Conservation (phyloP, 2,797 vertebrate species). For the Tangara arthus region DNA sequence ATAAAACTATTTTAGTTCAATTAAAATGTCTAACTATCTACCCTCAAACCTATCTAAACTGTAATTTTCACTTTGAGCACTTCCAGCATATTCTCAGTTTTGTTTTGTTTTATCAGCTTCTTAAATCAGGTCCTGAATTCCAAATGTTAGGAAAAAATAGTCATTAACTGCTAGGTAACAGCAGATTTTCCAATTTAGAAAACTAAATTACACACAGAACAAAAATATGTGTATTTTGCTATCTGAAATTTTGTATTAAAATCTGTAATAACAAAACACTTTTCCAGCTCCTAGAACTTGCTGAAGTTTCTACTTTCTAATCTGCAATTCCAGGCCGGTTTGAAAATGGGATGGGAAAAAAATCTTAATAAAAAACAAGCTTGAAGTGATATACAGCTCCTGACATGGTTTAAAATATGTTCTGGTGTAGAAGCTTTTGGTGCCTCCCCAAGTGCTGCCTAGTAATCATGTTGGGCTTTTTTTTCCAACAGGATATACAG, state of each 20-base stretch:
- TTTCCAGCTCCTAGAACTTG: background rate
- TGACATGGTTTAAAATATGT: background rate
- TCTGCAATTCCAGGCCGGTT: background rate
- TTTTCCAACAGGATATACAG: background rate
- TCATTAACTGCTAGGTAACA: constrained; percentile 75
- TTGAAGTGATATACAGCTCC: background rate
- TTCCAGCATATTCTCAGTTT: constrained; percentile 64
- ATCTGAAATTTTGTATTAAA: constrained; percentile 58
- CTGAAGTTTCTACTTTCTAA: background rate
- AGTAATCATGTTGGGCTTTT: background rate
- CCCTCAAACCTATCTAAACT: constrained; percentile 73
- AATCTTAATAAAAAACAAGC: background rate
- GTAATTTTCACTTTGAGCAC: constrained; percentile 71
- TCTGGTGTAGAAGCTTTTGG: background rate
- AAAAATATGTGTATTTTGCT: constrained; percentile 40
- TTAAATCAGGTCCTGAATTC: constrained; percentile 69
- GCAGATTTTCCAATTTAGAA: constrained; percentile 77
- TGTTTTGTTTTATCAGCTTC: constrained; percentile 74
- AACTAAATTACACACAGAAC: constrained; percentile 27
- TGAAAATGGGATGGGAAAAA: background rate
- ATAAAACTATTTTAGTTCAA: constrained; percentile 76
- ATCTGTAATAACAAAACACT: constrained; percentile 48
- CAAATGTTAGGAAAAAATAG: constrained; percentile 74
- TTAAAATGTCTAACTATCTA: constrained; percentile 79
- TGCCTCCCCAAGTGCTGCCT: background rate